Conservation (phyloP, 2,888 invertebrate species). For the Ochropleura leucogaster region DNA sequence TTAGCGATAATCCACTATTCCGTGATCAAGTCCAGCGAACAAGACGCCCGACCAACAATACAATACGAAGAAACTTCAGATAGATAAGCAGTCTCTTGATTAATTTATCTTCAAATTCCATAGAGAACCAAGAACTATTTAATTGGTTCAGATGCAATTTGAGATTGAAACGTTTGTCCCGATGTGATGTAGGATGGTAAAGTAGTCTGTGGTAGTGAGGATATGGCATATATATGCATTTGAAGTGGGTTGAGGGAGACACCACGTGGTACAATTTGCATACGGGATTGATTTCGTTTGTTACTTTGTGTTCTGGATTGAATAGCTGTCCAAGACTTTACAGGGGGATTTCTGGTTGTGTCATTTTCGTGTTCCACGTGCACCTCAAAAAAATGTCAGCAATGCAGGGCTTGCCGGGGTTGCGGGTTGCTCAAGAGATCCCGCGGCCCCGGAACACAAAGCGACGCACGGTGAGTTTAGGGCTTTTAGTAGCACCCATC, state of each 20-base stretch:
- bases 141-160: slow-evolving; percentile 50
- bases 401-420: no score
- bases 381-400: no score
- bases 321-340: no score
- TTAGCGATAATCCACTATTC: not conserved
- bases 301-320: not conserved
- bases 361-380: no score
- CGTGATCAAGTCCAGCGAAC: not conserved
- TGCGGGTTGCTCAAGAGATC: no score
- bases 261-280: not conserved
- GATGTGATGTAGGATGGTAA: not conserved
- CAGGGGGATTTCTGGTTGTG: no score
- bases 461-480: no score
- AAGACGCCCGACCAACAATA: not conserved
- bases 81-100: slow-evolving; percentile 34
- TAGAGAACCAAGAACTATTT: slow-evolving; percentile 23
- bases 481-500: no score
- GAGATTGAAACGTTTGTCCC: slow-evolving; percentile 22
- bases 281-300: not conserved
- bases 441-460: no score
- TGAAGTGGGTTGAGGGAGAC: not conserved
- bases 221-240: not conserved
- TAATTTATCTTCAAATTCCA: slow-evolving; percentile 34
- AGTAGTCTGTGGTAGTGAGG: not conserved
- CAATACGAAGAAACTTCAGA: slow-evolving; percentile 4